Conservation (phyloP, 1,140 invertebrate genomes). For the Polyergus mexicanus region DNA sequence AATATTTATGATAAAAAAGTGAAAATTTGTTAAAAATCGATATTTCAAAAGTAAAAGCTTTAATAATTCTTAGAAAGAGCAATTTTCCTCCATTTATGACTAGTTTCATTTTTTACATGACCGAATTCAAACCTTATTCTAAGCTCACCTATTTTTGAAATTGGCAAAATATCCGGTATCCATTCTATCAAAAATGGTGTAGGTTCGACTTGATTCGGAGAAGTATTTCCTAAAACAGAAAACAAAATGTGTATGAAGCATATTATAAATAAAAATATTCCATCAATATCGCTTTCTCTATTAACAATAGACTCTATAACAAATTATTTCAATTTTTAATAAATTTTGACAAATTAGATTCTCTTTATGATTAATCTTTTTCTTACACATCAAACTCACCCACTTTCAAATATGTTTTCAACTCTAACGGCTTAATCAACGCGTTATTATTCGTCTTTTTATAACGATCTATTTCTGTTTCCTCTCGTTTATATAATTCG, state of each 20-base stretch:
- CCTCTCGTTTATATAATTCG: slow-evolving; percentile 87
- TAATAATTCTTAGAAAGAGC: slow-evolving; percentile 77
- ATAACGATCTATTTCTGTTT: slow-evolving; percentile 87
- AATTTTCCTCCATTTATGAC: slow-evolving; percentile 77
- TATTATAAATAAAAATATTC: slow-evolving; percentile 28
- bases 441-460: slow-evolving; percentile 86
- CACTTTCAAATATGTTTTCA: slow-evolving; percentile 91
- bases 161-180: slow-evolving; percentile 92
- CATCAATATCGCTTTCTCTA: not conserved
- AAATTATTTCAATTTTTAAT: not conserved
- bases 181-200: slow-evolving; percentile 93
- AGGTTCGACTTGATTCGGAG: slow-evolving; percentile 88
- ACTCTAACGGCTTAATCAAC: slow-evolving; percentile 89
- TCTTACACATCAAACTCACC: slow-evolving; percentile 83
- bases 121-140: slow-evolving; percentile 90
- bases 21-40: slow-evolving; percentile 50
- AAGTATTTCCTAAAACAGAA: slow-evolving; percentile 87
- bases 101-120: slow-evolving; percentile 84
- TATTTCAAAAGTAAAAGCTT: slow-evolving; percentile 35
- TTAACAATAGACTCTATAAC: not conserved
- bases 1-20: slow-evolving; percentile 51
- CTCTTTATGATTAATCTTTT: not conserved
- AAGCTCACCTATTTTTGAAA: slow-evolving; percentile 90
- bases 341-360: not conserved
- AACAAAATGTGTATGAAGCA: slow-evolving; percentile 10